Base-by-base conservation (phyloP, 2,113 vertebrate species). In the Hippocampus abdominalis region DNA sequence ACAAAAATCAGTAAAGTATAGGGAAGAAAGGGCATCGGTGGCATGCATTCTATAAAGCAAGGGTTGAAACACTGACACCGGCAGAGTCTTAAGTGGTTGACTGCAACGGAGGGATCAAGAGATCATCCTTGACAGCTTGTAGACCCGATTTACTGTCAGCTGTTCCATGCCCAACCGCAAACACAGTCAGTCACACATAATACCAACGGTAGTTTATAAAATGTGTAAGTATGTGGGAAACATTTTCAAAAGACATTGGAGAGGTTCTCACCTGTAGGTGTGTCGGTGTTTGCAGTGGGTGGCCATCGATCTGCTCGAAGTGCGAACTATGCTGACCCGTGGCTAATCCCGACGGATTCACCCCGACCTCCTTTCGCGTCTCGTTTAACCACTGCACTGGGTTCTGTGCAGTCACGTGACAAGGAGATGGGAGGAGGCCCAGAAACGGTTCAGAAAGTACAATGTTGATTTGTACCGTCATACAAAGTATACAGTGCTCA, bases 291-390 rank as follows among this genome's bases (percentile, higher is more conserved):
- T 74, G 62, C 64, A 61, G 68, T 27, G 11, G 18, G 60, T 15
- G 61, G 71, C 68, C 79, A 78, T 82, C 20, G 3, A 40, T 46
- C 53, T 25, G 29, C 9, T n/a, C 51, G 27, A 76, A 36, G 60
- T n/a, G 49, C 61, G 61, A 64, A 42, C 53, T 66, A 2, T 53
- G 68, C 51, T 65, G 63, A 83, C 65, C n/a, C 62, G 29, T 69
- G 62, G 79, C 46, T 91, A 90, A 91, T 91, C 88, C 89, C 71
- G 48, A 44, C 61, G 73, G 84, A 86, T 78, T 67, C 71, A 44
- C 44, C 48, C 27, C 60, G 32, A 57, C 25, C 57, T 60, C 57
- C 72, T 32, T 15, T 7, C 40, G 56, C 68, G 72, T 66, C 61
- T 76, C 66, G 64, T 76, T 81, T 63, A 79, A 27, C 68, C 78